Evolutionary conservation across 1,140 invertebrate genomes (phyloP).

Genomic region (Formica selysi): DNA sequence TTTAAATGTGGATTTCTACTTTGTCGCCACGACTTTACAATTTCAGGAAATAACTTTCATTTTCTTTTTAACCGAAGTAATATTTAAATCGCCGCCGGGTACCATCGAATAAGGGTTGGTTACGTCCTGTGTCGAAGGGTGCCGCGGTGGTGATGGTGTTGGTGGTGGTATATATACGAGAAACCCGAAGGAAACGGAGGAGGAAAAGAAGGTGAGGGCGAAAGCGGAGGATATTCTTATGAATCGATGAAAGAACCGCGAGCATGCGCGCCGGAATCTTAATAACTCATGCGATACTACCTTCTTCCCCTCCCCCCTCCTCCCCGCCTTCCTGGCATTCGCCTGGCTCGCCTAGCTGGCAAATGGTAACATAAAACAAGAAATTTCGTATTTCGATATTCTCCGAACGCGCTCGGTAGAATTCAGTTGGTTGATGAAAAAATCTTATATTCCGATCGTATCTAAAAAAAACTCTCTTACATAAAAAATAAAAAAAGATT

Average conservation of each 20-base stretch:
- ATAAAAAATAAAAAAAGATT: no score
- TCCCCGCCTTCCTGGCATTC: constrained; percentile 65
- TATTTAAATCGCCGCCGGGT: constrained; percentile 16
- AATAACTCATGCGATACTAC: constrained; percentile 84
- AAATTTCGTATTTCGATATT: no score
- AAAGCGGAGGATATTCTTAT: constrained; percentile 85
- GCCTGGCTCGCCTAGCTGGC: constrained; percentile 48
- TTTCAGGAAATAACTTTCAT: not conserved
- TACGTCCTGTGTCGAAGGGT: constrained; percentile 65
- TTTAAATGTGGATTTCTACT: not conserved
- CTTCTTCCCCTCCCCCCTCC: not conserved
- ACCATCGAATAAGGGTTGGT: constrained; percentile 36
- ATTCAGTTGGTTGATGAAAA: no score
- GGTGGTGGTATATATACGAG: constrained; percentile 10
- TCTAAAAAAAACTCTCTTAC: no score
- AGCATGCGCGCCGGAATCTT: constrained; percentile 85
- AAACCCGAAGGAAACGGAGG: constrained; percentile 50
- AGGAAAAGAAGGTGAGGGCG: constrained; percentile 49
- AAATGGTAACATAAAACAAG: no score
- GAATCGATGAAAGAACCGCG: constrained; percentile 86
- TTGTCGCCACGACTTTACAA: not conserved
- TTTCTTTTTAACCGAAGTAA: not conserved
- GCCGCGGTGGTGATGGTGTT: not conserved
- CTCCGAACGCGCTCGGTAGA: no score
- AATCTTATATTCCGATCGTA: no score